Evolutionary conservation across 2,888 invertebrate genomes (phyloP).

Genomic region (Mimachlamys varia): DNA sequence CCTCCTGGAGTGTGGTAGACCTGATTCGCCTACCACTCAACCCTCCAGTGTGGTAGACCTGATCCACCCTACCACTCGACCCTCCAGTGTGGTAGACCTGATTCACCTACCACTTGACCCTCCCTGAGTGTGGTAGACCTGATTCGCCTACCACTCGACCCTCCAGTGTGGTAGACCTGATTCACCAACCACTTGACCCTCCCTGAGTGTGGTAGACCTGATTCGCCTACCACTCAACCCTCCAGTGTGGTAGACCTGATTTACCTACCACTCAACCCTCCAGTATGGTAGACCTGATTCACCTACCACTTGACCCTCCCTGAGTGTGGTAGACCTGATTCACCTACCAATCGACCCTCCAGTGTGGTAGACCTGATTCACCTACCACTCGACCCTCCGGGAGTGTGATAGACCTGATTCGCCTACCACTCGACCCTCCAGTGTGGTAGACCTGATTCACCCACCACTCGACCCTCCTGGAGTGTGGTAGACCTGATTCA

Average conservation of each 20-base stretch:
- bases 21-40: neutral
- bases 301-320: neutral
- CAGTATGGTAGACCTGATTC: neutral
- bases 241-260: neutral
- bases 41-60: neutral
- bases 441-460: neutral
- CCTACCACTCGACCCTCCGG: neutral
- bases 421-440: neutral
- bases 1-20: too few species aligned
- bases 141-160: neutral
- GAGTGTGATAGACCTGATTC: neutral
- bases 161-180: neutral
- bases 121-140: neutral
- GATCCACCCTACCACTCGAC: neutral
- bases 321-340: neutral
- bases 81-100: neutral
- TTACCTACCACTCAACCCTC: neutral
- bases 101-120: neutral
- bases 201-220: neutral
- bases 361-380: neutral
- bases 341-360: neutral
- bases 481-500: neutral
- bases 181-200: neutral
- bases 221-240: neutral
- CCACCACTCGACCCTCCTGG: neutral